Percentiles rank a stretch among this genome's conserved stretches.
These are phyloP conservation scores for Drosophila miranda DNA, from an alignment of 1,140 invertebrate species.

Conservation along the genomic window DNA sequence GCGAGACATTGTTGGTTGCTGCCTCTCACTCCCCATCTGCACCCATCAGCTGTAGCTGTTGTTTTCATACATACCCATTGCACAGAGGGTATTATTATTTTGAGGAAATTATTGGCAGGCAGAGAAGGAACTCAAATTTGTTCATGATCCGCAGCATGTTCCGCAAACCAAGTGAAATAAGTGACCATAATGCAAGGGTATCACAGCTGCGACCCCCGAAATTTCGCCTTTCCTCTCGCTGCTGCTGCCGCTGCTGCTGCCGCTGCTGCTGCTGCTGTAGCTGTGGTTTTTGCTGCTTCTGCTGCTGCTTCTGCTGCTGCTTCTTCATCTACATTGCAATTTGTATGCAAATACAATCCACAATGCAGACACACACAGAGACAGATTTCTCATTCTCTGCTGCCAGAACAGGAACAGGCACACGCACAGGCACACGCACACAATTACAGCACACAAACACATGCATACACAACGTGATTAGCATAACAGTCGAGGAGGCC, in stretches of 20 bases:
- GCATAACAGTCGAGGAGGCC: slow-evolving; percentile 71
- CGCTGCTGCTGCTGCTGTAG: neutral
- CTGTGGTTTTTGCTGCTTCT: slow-evolving; percentile 30
- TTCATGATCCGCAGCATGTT: no score
- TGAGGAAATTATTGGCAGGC: no score
- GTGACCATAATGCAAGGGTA: no score
- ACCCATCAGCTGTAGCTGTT: slow-evolving; percentile 42
- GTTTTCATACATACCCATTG: slow-evolving; percentile 2
- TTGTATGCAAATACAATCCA: slow-evolving; percentile 78
- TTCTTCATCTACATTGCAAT: slow-evolving; percentile 77
- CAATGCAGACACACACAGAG: slow-evolving; percentile 53
- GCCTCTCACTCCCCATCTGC: slow-evolving; percentile 46
- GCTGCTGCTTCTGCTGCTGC: slow-evolving; percentile 50
- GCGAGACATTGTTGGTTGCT: slow-evolving; percentile 49
- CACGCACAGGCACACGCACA: slow-evolving; percentile 23
- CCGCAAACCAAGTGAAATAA: no score
- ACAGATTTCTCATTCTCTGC: slow-evolving; percentile 26
- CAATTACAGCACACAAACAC: slow-evolving; percentile 13
- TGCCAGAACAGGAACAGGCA: neutral
- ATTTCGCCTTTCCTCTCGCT: slow-evolving; percentile 11
- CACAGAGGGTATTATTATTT: neutral
- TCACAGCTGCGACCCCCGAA: no score
- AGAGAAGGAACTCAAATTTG: no score
- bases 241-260: slow-evolving; percentile 38
- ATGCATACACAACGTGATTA: slow-evolving; percentile 60